phyloP scores from a whole-genome alignment of 2,888 invertebrate species.

The Leptinotarsa peninsularis region DNA sequence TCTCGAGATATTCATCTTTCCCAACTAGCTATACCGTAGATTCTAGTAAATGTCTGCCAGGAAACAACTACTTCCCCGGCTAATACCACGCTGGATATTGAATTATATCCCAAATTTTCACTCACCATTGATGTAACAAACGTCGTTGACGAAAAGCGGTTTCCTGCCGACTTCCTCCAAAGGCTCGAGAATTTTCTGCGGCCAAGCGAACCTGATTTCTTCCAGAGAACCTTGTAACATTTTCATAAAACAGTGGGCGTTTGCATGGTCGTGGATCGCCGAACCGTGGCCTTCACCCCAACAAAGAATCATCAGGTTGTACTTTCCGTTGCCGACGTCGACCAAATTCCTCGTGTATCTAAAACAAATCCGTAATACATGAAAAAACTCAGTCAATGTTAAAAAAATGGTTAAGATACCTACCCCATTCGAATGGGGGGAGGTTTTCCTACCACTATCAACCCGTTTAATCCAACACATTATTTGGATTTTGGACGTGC shows the following conservation, averaged over 20 bases:
- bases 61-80: no score
- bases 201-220: slow-evolving; percentile 90
- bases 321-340: slow-evolving; percentile 95
- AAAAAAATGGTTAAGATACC: no score
- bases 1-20: no score
- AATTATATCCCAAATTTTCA: no score
- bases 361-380: slow-evolving; percentile 46
- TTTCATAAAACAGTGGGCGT: slow-evolving; percentile 98
- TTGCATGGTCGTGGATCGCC: slow-evolving; percentile 95
- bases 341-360: slow-evolving; percentile 97
- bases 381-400: no score
- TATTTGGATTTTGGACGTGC: no score
- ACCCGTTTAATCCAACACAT: no score
- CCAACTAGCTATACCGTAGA: no score
- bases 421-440: no score
- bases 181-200: slow-evolving; percentile 65
- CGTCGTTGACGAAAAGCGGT: slow-evolving; percentile 78
- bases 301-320: slow-evolving; percentile 97
- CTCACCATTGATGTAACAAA: slow-evolving; percentile 96
- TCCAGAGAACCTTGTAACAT: slow-evolving; percentile 84
- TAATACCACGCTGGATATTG: no score
- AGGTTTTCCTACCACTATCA: no score
- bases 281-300: slow-evolving; percentile 97
- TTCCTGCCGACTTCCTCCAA: slow-evolving; percentile 72
- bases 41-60: no score